Evolutionary conservation across 2,888 invertebrate genomes (phyloP), one percentile per base, ranked within the genome.

Genomic region (Ferdinandea cuprea): DNA sequence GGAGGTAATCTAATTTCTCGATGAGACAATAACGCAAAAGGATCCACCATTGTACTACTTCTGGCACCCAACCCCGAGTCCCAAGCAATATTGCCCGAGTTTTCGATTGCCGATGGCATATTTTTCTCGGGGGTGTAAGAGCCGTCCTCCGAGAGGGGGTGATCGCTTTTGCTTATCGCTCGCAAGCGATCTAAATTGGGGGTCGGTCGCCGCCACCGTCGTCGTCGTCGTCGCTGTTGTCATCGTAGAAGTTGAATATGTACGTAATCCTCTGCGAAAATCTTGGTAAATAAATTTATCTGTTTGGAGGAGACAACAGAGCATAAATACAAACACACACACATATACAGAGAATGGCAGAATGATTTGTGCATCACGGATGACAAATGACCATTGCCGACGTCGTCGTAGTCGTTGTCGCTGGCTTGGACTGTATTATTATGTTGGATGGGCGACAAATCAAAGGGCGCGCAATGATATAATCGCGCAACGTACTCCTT

Each of bases 251-350:
- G 19, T 66, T 42, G 44, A 50, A 13, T 65, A 25, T 28, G 30
- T 21, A 13, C 37, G 25, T 44, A 44, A 44, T 30, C n/a, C 32
- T 59, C n/a, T 30, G 56, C 68, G 35, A 52, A 59, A 79, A 79
- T 79, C 79, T 81, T 52, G 59, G 78, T 73, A 66, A 83, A 78
- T 83, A 83, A 83, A 83, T 83, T 68, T 78, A 63, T 72, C 68
- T 30, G 61, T 42, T 72, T 56, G 66, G 44, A 50, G 72, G 72
- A 78, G 83, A 83, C 78, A 78, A 72, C 66, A 35, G 63, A 25
- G 28, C 37, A 48, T 13, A 50, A 44, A 30, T 13, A 32, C 15
- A 40, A 46, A 46, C 15, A 59, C 40, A 46, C 7, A 48, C 17
- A 2, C n/a, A 19, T 1, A 44, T n/a, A n/a, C n/a, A n/a, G 44